Evolutionary conservation across 2,797 vertebrate species (phyloP).

Genomic region (Sphenodon punctatus): DNA sequence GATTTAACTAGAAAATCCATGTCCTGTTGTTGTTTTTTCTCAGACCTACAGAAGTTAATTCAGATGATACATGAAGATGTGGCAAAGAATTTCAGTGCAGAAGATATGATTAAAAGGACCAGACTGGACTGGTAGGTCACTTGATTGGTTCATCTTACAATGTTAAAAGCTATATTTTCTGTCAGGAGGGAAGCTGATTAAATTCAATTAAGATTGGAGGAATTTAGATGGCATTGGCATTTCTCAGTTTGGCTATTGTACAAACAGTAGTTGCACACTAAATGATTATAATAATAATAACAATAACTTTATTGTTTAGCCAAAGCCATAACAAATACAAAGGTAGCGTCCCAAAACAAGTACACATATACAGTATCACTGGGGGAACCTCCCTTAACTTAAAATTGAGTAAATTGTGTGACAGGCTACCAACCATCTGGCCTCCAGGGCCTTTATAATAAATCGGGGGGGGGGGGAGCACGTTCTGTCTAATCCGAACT

Average conservation of each 20-base stretch:
- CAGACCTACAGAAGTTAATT: slow-evolving; percentile 73
- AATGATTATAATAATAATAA: too few relatives aligned
- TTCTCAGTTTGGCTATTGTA: background rate
- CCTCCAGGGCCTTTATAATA: too few relatives aligned
- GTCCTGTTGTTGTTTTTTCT: background rate
- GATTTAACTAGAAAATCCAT: background rate
- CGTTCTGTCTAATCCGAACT: too few relatives aligned
- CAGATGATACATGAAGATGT: slow-evolving; percentile 65
- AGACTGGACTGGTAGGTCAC: slow-evolving; percentile 16
- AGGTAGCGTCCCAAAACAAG: too few relatives aligned
- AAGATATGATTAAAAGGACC: background rate
- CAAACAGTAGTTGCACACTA: too few relatives aligned
- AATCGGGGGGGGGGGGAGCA: too few relatives aligned
- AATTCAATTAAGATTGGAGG: background rate
- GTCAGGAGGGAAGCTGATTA: background rate
- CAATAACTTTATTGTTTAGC: too few relatives aligned
- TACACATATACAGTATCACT: too few relatives aligned
- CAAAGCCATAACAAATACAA: too few relatives aligned
- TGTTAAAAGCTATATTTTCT: too few relatives aligned
- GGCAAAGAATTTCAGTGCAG: slow-evolving; percentile 52
- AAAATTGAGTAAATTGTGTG: background rate
- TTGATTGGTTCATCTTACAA: background rate
- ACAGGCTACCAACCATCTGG: too few relatives aligned
- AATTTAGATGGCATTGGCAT: background rate
- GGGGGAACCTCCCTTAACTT: background rate